Base-by-base conservation (phyloP, 2,797 vertebrate species). In the Ceryle rudis region DNA sequence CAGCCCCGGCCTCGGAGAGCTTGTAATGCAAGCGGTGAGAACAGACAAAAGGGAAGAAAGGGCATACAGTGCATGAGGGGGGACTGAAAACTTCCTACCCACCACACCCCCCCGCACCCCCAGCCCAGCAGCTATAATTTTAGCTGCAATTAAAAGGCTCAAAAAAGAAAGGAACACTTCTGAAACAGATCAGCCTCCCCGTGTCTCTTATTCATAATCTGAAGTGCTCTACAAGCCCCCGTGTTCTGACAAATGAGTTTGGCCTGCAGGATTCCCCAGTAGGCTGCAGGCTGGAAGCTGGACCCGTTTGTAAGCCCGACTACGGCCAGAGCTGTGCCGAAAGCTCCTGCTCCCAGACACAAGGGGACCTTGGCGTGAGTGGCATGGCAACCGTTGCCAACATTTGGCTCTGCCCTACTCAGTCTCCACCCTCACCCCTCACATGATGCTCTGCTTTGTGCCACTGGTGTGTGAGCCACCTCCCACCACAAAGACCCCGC, bases 311-410 rank as follows among this genome's bases (percentile, higher is more conserved):
- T n/a, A 74, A 78, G 9, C 6, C 29, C 1, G 3, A 0, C 17
- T 5, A 8, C 0, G 0, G 37, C 10, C 28, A 29, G 41, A 33
- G 31, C 44, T 47, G 23, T 51, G 31, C 60, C 17, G 28, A 29
- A 14, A 42, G 42, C 51, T 44, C 41, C 47, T 2, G 0, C 52
- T 57, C 60, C 13, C 65, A 10, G 21, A 10, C 35, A 8, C 29
- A 2, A 5, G 21, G 5, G 57, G 44, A 44, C 16, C 81, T 83
- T 3, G 39, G 29, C 2, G 0, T 26, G 58, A 49, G 14, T 3
- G 21, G 29, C 0, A 1, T 9, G 33, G 49, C n/a, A 28, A 39
- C 26, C 2, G 0, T 6, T 17, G 44, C 14, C n/a, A 21, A 7
- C 54, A 5, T 25, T 16, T 66, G 1, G 1, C 8, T 72, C 37